Percentiles rank a stretch among this genome's conserved stretches.
Evolutionary conservation across 2,888 invertebrate genomes (phyloP).

Genomic region (Torymus tubicola): DNA sequence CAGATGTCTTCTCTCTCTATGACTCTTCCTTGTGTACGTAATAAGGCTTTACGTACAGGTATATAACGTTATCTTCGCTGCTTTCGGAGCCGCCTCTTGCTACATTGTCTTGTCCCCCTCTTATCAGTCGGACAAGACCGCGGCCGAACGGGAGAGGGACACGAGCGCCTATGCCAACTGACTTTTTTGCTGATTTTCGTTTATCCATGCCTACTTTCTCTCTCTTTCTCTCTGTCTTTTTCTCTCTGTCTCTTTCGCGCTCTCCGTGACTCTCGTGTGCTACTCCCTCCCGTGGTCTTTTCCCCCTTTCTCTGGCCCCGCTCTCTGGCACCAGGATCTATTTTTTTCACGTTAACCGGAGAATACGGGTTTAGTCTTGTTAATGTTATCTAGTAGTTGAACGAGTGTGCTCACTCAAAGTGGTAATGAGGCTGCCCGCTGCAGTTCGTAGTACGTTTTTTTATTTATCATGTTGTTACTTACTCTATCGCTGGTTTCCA

Average conservation of each 20-base stretch:
- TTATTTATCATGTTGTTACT: conserved; percentile 1
- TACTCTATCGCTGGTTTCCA: background rate
- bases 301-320: background rate
- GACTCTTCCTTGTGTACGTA: too few relatives aligned
- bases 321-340: conserved; percentile 21
- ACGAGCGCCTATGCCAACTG: too few relatives aligned
- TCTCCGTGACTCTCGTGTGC: background rate
- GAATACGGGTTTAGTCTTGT: conserved; percentile 45
- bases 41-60: too few relatives aligned
- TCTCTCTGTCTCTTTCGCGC: too few relatives aligned
- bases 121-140: too few relatives aligned
- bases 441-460: background rate
- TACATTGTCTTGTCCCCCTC: too few relatives aligned
- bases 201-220: background rate
- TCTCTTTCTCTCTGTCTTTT: background rate
- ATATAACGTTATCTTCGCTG: too few relatives aligned
- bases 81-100: too few relatives aligned
- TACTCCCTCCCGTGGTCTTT: background rate
- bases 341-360: conserved; percentile 46
- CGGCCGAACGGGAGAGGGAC: too few relatives aligned
- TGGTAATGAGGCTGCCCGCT: conserved; percentile 27
- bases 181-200: conserved; percentile 1
- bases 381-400: conserved; percentile 44
- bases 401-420: background rate
- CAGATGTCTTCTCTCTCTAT: too few relatives aligned